A percentile compares a stretch with the other conserved stretches of the same genome.
phyloP scores from a whole-genome alignment of 1,140 invertebrate genomes.

The Papilio aristodemus region DNA sequence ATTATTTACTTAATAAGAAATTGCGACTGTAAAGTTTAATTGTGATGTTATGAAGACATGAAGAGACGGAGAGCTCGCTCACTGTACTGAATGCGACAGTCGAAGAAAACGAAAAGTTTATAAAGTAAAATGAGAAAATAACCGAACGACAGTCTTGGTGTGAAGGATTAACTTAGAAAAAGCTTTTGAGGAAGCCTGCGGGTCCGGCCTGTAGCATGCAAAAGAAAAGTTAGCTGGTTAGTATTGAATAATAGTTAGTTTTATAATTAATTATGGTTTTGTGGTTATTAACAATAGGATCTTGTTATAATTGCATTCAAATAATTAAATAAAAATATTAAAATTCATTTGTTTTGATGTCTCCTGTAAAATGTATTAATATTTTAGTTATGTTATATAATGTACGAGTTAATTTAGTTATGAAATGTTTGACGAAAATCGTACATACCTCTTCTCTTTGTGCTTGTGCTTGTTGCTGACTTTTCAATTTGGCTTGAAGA shows the following conservation, averaged over 20 bases:
- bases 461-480: conserved; percentile 87
- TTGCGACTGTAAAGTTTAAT: conserved; percentile 68
- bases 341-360: no score
- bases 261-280: not conserved
- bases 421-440: not conserved
- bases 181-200: conserved; percentile 93
- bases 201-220: conserved; percentile 85
- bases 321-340: no score
- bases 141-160: conserved; percentile 78
- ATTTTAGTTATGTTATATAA: no score
- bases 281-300: not conserved
- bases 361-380: no score
- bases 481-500: conserved; percentile 91
- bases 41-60: conserved; percentile 65
- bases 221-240: conserved; percentile 63
- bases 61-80: conserved; percentile 58
- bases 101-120: conserved; percentile 59
- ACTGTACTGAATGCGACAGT: conserved; percentile 61
- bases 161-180: conserved; percentile 87
- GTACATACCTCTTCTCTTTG: conserved; percentile 82
- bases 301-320: no score
- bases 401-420: no score
- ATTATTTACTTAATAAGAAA: conserved; percentile 67
- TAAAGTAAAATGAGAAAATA: conserved; percentile 69
- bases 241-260: conserved; percentile 31